These are phyloP conservation scores for Rhinatrema bivittatum DNA, from an alignment of 2,797 vertebrate genomes.

Conservation along the genomic window DNA sequence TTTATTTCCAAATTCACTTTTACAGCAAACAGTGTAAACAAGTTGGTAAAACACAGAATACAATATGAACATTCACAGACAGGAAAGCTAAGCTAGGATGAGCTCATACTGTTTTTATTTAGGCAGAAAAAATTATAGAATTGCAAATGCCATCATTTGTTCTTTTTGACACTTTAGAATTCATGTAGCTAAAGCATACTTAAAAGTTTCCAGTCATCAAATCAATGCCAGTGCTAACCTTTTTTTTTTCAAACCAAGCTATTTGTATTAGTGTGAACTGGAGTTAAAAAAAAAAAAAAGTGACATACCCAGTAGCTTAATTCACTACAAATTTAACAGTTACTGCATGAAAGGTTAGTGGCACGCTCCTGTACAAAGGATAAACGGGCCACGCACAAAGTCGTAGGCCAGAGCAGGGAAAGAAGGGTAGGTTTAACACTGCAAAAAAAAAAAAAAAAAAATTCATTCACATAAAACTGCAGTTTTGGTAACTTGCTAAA, in stretches of 20 bases:
- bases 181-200: background rate
- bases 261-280: too few relatives aligned
- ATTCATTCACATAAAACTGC: too few relatives aligned
- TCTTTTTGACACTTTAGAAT: slow-evolving; percentile 13
- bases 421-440: too few relatives aligned
- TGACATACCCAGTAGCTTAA: too few relatives aligned
- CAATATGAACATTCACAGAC: slow-evolving; percentile 82
- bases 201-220: slow-evolving; percentile 12
- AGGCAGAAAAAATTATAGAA: slow-evolving; percentile 41
- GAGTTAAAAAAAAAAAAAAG: too few relatives aligned
- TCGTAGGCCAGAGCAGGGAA: too few relatives aligned
- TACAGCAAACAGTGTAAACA: slow-evolving; percentile 90
- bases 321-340: too few relatives aligned
- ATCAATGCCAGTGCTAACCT: slow-evolving; percentile 30
- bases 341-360: too few relatives aligned
- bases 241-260: slow-evolving; percentile 21
- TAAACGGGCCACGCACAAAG: too few relatives aligned
- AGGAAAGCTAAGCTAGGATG: slow-evolving; percentile 80
- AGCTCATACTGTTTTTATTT: slow-evolving; percentile 63
- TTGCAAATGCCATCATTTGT: slow-evolving; percentile 50
- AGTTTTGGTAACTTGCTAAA: too few relatives aligned
- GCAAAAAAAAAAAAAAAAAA: too few relatives aligned
- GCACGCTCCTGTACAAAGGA: too few relatives aligned
- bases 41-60: slow-evolving; percentile 90
- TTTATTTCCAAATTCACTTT: slow-evolving; percentile 99